Evolutionary conservation across 2,888 invertebrate species (phyloP).

Genomic region (Agrochola circellaris): DNA sequence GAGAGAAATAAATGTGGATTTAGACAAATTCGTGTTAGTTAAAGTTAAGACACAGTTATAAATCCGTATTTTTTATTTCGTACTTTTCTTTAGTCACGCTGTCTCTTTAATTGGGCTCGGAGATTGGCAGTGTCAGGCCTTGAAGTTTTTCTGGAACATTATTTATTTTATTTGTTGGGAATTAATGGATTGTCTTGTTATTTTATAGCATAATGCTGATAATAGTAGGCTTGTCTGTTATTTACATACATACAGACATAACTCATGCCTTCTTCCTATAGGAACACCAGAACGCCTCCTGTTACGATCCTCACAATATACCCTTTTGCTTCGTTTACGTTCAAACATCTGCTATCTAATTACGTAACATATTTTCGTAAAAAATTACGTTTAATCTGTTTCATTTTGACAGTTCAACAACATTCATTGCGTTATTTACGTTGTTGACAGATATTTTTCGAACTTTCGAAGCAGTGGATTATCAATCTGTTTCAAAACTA

Average conservation of each 20-base stretch:
- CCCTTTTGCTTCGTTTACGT: background rate
- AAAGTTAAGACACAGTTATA: constrained; percentile 67
- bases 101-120: constrained; percentile 59
- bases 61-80: constrained; percentile 66
- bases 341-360: too few relatives aligned
- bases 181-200: constrained; percentile 11
- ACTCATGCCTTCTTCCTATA: background rate
- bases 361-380: too few relatives aligned
- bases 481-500: too few relatives aligned
- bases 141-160: constrained; percentile 2
- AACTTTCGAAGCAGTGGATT: too few relatives aligned
- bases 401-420: too few relatives aligned
- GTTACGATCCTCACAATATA: background rate
- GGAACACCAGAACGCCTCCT: background rate
- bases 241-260: background rate
- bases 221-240: background rate
- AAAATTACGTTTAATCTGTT: too few relatives aligned
- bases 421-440: too few relatives aligned
- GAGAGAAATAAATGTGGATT: constrained; percentile 80
- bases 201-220: background rate
- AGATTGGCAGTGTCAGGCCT: constrained; percentile 47
- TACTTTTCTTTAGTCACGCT: constrained; percentile 36
- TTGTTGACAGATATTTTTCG: too few relatives aligned
- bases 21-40: constrained; percentile 74
- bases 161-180: constrained; percentile 15